phyloP scores from a whole-genome alignment of 2,113 vertebrate genomes.

The Ivindomyrus marchei region DNA sequence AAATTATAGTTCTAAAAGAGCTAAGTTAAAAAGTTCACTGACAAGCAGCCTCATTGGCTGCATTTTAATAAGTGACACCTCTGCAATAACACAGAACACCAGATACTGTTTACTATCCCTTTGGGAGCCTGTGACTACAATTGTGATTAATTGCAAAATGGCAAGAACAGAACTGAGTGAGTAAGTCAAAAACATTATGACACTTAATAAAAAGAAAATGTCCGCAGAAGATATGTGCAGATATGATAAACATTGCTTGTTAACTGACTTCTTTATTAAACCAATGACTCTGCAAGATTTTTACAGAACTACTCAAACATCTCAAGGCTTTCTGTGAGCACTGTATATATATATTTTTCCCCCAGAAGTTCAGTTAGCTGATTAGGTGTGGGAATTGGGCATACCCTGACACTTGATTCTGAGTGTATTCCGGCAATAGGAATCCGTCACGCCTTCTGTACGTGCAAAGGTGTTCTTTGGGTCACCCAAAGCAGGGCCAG shows the following conservation, averaged over 20 bases:
- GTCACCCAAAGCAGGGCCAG: neutral
- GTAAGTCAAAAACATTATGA: neutral
- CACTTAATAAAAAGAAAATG: neutral
- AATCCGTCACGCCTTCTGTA: neutral
- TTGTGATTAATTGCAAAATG: no score
- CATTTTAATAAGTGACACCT: neutral
- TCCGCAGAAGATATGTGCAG: neutral
- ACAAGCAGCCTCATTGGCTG: neutral
- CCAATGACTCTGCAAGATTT: neutral
- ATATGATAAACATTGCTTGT: neutral
- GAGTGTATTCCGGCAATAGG: neutral
- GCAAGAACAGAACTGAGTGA: no score
- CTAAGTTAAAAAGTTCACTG: neutral
- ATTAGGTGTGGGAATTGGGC: neutral
- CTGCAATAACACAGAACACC: no score
- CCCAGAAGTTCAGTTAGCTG: neutral
- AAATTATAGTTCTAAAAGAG: neutral
- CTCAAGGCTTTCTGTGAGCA: neutral
- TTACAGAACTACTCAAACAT: neutral
- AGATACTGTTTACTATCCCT: no score
- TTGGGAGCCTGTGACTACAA: no score
- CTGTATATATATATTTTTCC: neutral
- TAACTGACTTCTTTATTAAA: neutral
- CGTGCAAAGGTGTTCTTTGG: neutral
- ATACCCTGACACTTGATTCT: neutral